Conservation (phyloP, 2,113 vertebrate genomes). For the Megaceryle maxima region DNA sequence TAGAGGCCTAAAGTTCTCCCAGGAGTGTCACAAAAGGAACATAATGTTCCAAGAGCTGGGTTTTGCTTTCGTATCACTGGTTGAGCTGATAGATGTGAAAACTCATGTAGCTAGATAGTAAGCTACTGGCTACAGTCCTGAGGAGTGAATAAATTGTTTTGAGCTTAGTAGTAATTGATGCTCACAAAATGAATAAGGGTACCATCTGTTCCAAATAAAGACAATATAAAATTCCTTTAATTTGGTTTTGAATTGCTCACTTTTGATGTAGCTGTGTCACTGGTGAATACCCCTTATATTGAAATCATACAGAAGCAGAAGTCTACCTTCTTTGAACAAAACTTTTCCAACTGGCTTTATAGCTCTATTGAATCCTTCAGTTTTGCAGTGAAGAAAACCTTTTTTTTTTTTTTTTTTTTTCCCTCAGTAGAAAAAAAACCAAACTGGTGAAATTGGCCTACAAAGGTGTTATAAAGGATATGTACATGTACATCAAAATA, state of each 20-base stretch:
- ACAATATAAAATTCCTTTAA: neutral
- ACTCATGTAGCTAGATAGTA: neutral
- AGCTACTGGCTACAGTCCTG: neutral
- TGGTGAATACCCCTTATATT: neutral
- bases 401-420: neutral
- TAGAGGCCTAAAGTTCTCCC: neutral
- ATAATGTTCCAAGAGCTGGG: neutral
- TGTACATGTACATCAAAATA: neutral
- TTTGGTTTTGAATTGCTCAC: neutral
- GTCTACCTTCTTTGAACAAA: neutral
- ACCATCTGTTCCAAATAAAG: slow-evolving; percentile 15
- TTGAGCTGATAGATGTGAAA: neutral
- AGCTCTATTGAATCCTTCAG: neutral
- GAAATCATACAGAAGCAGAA: neutral
- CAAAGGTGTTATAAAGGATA: neutral
- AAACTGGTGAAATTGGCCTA: neutral
- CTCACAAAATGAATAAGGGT: slow-evolving; percentile 13
- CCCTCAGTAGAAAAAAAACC: neutral
- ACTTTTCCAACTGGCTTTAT: neutral
- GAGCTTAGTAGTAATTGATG: slow-evolving; percentile 1
- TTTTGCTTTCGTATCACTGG: neutral
- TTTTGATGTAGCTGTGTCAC: neutral
- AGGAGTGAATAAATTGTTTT: slow-evolving; percentile 3
- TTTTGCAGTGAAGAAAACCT: neutral
- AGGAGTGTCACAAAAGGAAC: neutral